phyloP scores from a whole-genome alignment of 2,888 invertebrate species.

The Phragmatobia fuliginosa region DNA sequence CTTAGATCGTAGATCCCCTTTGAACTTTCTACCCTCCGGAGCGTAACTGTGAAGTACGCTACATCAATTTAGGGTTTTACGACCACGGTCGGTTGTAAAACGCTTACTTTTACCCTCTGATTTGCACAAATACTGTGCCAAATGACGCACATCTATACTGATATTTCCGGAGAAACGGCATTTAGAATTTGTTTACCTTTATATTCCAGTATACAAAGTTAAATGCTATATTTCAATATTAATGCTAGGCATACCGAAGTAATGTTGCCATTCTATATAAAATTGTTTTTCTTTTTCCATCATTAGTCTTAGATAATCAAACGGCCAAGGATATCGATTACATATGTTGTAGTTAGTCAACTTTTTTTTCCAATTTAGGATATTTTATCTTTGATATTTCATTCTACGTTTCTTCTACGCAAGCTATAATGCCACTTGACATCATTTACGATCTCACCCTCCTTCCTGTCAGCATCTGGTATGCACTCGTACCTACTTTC shows the following conservation, averaged over 20 bases:
- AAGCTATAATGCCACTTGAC: background rate
- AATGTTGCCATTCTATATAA: background rate
- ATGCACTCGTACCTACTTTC: background rate
- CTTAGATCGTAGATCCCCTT: slow-evolving; percentile 30
- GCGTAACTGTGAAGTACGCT: slow-evolving; percentile 18
- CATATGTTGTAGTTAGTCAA: background rate
- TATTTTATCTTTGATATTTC: background rate
- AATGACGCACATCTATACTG: slow-evolving; percentile 41
- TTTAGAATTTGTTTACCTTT: slow-evolving; percentile 18
- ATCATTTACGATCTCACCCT: background rate
- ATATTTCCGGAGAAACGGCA: slow-evolving; percentile 42
- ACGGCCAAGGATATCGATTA: background rate
- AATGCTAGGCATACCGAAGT: background rate
- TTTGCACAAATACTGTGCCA: slow-evolving; percentile 39
- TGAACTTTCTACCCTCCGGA: slow-evolving; percentile 33
- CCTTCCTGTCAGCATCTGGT: background rate
- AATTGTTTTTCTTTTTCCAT: background rate
- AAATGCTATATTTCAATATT: background rate
- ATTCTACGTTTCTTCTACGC: background rate
- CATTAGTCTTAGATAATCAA: background rate
- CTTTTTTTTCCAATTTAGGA: background rate
- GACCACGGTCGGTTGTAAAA: slow-evolving; percentile 28
- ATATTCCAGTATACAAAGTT: background rate
- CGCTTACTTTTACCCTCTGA: slow-evolving; percentile 37
- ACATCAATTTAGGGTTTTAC: slow-evolving; percentile 34